These are phyloP conservation scores for Chunga burmeisteri DNA, from an alignment of 2,113 vertebrate species.

Conservation along the genomic window DNA sequence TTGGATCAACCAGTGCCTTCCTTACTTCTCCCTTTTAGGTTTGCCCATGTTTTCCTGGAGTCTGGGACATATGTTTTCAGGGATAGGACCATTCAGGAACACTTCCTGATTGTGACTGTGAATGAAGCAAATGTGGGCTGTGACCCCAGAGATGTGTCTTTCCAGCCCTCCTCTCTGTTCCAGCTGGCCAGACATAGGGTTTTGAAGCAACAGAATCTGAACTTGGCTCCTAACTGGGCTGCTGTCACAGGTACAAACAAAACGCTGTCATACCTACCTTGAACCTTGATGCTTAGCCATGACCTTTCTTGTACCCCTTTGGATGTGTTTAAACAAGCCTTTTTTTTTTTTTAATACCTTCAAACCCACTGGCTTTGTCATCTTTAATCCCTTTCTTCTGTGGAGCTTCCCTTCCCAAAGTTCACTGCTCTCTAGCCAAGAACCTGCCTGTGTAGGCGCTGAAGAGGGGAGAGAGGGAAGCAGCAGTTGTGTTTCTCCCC, in stretches of 20 bases:
- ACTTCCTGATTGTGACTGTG: constrained; percentile 82
- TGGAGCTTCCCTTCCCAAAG: background rate
- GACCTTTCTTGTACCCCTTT: background rate
- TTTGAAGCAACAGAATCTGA: constrained; percentile 71
- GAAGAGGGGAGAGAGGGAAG: background rate
- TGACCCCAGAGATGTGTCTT: constrained; percentile 47
- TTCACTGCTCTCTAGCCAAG: background rate
- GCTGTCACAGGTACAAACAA: constrained; percentile 77
- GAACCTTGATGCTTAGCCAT: background rate
- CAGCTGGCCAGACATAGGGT: constrained; percentile 82
- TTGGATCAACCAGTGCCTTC: background rate
- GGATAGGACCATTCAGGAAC: constrained; percentile 79
- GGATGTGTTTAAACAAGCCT: background rate
- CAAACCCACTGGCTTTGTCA: background rate
- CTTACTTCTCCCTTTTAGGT: constrained; percentile 68
- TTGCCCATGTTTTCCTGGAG: constrained; percentile 88
- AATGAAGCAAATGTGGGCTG: constrained; percentile 77
- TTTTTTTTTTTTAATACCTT: background rate
- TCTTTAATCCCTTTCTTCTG: background rate
- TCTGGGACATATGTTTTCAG: constrained; percentile 86
- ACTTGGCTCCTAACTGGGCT: constrained; percentile 86
- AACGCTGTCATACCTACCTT: background rate
- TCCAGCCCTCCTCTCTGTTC: constrained; percentile 87
- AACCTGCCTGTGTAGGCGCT: background rate
- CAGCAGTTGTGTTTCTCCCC: background rate